Base-by-base conservation (phyloP, 2,113 vertebrate species). In the Hylia prasina region DNA sequence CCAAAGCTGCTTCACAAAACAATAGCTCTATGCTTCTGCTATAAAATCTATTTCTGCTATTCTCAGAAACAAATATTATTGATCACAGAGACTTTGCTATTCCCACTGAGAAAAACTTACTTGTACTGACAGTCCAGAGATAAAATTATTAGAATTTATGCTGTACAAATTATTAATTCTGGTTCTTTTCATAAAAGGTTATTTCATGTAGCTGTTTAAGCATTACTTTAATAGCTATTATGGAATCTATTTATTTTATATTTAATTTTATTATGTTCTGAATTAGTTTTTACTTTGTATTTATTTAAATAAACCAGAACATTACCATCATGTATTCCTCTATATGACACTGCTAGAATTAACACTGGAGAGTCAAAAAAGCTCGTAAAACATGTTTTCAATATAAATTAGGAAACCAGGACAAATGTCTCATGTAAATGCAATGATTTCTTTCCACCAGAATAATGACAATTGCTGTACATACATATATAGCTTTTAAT, bases 371-470 rank as follows among this genome's bases (percentile, higher is more conserved):
- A 79, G 9, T 54, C 10, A 82, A 91, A 82, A 96, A 94, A 81
- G 69, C 54, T 70, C 95, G 86, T 94, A 30, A 78, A 94, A 95
- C 91, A 97, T 94, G 96, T 95, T 98, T 98, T 95, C 94, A 96
- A 96, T 94, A 94, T 42, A 81, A 94, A 96, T 28, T 95, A 69
- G 65, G n/a, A 96, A 96, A 95, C 23, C 15, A 48, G 75, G 57
- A 56, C 42, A 91, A 95, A 64, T 57, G 37, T 73, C 68, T 87
- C 54, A 63, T 76, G n/a, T 85, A 54, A 89, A 73, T 68, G 51
- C 61, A 85, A 87, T 63, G 20, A 47, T 70, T 91, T 95, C 19
- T 86, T 93, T 80, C 47, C 69, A 81, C 37, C 37, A 94, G 39
- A 19, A 71, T 70, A 88, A 87, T 80, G 63, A 72, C 81, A 91